Evolutionary conservation across 2,113 vertebrate species (phyloP), one percentile per base, ranked within the genome.

Genomic region (Cyprinus carpio): DNA sequence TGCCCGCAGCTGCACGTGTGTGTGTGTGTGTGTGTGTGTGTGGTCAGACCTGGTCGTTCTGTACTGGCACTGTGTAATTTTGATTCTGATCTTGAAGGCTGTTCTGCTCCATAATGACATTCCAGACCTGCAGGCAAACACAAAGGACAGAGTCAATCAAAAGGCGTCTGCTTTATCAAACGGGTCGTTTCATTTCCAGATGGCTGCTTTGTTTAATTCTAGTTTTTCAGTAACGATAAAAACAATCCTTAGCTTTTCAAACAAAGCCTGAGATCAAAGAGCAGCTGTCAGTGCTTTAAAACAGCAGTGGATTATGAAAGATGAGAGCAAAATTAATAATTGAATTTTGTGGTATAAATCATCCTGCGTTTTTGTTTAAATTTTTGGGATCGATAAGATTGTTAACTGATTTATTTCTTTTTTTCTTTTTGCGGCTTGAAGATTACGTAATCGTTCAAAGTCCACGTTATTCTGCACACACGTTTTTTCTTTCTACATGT

Each of bases 101-200:
- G 84, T 56, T 58, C 20, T 81, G 84, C 40, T 81, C 84, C 84
- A 86, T 86, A 64, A 64, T 75, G 78, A 65, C 77, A 75, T 75
- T 67, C 71, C 69, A 81, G 13, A 82, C 67, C 84, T 81, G 40
- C 20, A 56, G 51, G 43, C 25, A 62, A 69, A 87, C 67, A 87
- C 54, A 79, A 62, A 84, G 18, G 62, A 7, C 40, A 67, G 18
- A 46, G 40, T n/a, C 80, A 82, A n/a, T 82, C 8, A 49, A 40
- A 62, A 46, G 23, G 40, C 0, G 51, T 71, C 67, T 60, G 76
- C n/a, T 80, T 64, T 27, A 64, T 80, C 56, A 16, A 49, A 51
- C 15, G 2, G n/a, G 1, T 46, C n/a, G 58, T 65, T 81, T 65
- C 3, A 49, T 49, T 81, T 64, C 60, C 34, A 67, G 34, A 81